A percentile compares a stretch with the other conserved stretches of the same genome.
Conservation (phyloP, 2,888 invertebrate species). For the Liopterus haemorrhoidalis region DNA sequence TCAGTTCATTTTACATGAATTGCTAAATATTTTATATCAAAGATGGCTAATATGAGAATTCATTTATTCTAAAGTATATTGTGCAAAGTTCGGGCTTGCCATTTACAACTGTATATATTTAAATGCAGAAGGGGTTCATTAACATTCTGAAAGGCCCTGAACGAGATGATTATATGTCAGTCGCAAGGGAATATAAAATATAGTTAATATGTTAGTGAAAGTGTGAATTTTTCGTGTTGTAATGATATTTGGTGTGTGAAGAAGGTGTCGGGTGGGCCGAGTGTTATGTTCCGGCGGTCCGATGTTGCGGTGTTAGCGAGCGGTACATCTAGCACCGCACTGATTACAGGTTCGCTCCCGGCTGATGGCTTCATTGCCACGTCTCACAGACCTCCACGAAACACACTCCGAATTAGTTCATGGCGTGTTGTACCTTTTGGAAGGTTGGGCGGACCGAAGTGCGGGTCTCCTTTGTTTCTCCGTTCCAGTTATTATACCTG, state of each 20-base stretch:
- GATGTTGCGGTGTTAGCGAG: neutral
- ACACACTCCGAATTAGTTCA: slow-evolving; percentile 13
- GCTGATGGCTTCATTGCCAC: slow-evolving; percentile 22
- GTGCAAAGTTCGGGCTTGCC: too few relatives aligned
- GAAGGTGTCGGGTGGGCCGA: slow-evolving; percentile 4
- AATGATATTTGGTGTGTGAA: slow-evolving; percentile 7
- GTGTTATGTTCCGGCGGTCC: too few relatives aligned
- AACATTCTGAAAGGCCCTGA: too few relatives aligned
- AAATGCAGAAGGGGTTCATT: too few relatives aligned
- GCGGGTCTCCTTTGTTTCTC: slow-evolving; percentile 7
- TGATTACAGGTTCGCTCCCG: slow-evolving; percentile 5
- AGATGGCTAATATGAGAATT: too few relatives aligned
- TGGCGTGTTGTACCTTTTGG: slow-evolving; percentile 2
- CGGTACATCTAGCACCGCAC: slow-evolving; percentile 1
- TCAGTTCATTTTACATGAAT: too few relatives aligned
- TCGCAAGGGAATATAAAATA: too few relatives aligned
- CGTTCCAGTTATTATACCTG: slow-evolving; percentile 2
- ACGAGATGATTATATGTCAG: too few relatives aligned
- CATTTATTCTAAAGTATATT: too few relatives aligned
- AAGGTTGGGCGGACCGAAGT: too few relatives aligned
- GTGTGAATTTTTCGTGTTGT: slow-evolving; percentile 3
- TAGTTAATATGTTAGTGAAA: neutral
- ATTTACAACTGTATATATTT: too few relatives aligned
- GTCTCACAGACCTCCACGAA: slow-evolving; percentile 11
- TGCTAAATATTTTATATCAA: too few relatives aligned